These are phyloP conservation scores for Lordiphosa stackelbergi DNA, from an alignment of 1,140 invertebrate genomes.

Conservation along the genomic window DNA sequence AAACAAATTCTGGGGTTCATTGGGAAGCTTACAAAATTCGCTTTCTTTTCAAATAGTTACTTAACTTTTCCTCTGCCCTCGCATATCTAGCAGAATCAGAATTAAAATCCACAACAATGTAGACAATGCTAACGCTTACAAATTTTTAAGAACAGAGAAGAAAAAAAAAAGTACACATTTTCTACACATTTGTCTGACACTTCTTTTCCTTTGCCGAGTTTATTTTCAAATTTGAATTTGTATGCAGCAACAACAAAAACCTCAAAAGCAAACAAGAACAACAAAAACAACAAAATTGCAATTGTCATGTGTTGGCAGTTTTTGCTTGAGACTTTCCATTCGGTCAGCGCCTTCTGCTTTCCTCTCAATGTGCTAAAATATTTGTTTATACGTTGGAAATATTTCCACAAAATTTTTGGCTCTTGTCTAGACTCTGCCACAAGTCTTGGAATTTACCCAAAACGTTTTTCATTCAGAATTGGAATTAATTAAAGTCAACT, in stretches of 20 bases:
- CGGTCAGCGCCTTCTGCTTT: conserved; percentile 3
- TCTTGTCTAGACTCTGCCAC: too few species aligned
- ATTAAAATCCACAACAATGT: too few species aligned
- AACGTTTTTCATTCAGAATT: background rate
- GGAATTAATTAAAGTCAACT: background rate
- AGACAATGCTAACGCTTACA: too few species aligned
- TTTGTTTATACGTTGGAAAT: too few species aligned
- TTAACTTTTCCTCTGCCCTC: too few species aligned
- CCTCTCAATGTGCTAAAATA: conserved; percentile 8
- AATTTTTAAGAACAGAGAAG: too few species aligned
- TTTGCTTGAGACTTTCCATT: conserved; percentile 27
- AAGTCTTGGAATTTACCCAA: background rate
- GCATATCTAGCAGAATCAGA: too few species aligned
- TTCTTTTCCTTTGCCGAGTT: conserved; percentile 23
- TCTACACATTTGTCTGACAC: conserved; percentile 36
- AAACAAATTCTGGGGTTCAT: too few species aligned
- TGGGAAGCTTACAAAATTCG: too few species aligned
- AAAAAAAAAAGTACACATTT: conserved; percentile 4
- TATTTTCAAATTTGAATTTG: conserved; percentile 55
- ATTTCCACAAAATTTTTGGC: too few species aligned
- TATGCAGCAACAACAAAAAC: conserved; percentile 29
- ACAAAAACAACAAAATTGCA: conserved; percentile 31
- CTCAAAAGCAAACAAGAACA: conserved; percentile 13
- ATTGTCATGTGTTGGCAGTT: conserved; percentile 58
- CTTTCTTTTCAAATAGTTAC: too few species aligned